phyloP scores from a whole-genome alignment of 2,113 vertebrate species.

The Ardeotis arabs region DNA sequence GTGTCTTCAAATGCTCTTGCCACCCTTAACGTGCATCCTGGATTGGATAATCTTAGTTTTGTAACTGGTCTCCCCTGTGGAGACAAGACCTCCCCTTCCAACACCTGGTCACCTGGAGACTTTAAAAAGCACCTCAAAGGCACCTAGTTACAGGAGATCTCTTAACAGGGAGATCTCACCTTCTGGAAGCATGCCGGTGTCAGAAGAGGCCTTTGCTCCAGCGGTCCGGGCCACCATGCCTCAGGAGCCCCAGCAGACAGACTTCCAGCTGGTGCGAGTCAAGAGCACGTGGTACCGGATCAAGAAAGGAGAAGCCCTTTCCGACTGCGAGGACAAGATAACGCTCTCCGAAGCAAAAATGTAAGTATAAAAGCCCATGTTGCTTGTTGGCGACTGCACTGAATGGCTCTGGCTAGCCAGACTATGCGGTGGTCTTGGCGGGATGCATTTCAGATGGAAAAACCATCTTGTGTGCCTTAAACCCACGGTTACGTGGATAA shows the following conservation, averaged over 20 bases:
- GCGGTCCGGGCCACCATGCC: background rate
- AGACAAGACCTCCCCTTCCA: constrained; percentile 18
- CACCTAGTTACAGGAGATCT: background rate
- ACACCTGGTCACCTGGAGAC: background rate
- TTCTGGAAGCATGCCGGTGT: constrained; percentile 38
- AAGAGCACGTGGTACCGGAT: constrained; percentile 77
- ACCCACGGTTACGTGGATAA: accelerated
- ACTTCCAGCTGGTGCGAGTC: constrained; percentile 77
- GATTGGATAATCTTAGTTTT: constrained; percentile 63
- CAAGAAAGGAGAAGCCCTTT: constrained; percentile 55
- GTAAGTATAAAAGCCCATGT: constrained; percentile 65
- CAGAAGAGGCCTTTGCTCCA: background rate
- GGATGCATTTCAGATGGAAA: background rate
- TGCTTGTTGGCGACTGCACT: accelerated
- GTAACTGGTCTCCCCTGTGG: background rate
- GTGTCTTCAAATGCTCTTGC: background rate
- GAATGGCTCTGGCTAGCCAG: background rate
- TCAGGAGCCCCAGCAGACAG: constrained; percentile 56
- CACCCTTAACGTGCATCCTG: background rate
- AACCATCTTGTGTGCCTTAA: background rate
- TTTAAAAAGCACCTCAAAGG: constrained; percentile 61
- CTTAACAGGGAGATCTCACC: background rate
- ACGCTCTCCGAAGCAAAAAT: constrained; percentile 81
- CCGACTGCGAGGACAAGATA: constrained; percentile 9
- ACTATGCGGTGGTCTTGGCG: background rate